Base-by-base conservation (phyloP, 2,888 invertebrate species). In the Troglohyphantes excavatus region DNA sequence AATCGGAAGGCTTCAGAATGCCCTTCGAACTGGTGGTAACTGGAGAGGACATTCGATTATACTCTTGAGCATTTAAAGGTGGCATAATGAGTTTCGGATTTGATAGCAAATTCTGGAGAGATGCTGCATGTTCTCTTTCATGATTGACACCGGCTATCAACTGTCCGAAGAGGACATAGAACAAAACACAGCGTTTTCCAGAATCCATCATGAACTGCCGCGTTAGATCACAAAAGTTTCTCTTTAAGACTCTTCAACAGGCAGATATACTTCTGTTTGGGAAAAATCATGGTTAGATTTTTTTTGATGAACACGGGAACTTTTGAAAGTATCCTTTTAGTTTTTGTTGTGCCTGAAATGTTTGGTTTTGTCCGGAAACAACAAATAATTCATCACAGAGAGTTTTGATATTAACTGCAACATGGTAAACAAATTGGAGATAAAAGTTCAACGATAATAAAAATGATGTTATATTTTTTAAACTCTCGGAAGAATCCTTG, bases 111-210 rank as follows among this genome's bases (percentile, higher is more conserved):
- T 17, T 21, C 2, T 53, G 11, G 0, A 33, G 2, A 7, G 19
- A n/a, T 27, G 6, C 9, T 2, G 61, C 61, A 9, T 23, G 29
- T 23, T 26, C 65, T 19, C 13, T 43, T 7, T 72, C 70, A 6
- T 39, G 68, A 23, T 78, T 86, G n/a, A 72, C 78, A 9, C 78
- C 86, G 2, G 27, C 61, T 26, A 86, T 86, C 21, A 86, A 59
- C 3, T 86, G 78, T 1, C 61, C 86, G 6, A 86, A 67, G 9
- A 68, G 33, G 7, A 86, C 27, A n/a, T 39, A 70, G 21, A 61
- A 23, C 19, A 78, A 46, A n/a, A 86, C 27, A 43, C 59, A 78
- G 5, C 78, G n/a, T 13, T 29, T 43, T 3, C 27, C 6, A 9
- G 43, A 21, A 29, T 70, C n/a, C 86, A 86, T 78, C 46, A 13